A percentile compares a stretch with the other conserved stretches of the same genome.
phyloP scores from a whole-genome alignment of 2,888 invertebrate genomes.

The Hydraecia micacea region DNA sequence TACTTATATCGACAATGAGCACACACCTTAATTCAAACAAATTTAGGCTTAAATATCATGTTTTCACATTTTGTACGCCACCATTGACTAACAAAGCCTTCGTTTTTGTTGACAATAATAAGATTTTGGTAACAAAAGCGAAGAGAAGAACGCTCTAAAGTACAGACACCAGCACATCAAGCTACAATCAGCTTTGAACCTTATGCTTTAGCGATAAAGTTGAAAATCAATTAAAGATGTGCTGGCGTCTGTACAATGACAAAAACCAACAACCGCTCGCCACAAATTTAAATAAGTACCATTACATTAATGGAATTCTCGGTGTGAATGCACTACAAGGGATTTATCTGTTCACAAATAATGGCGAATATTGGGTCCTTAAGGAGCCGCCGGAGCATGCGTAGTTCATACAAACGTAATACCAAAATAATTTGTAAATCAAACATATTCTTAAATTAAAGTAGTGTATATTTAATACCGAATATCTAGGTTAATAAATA shows the following conservation, averaged over 20 bases:
- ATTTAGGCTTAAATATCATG: neutral
- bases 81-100: slow-evolving; percentile 29
- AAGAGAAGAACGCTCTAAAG: slow-evolving; percentile 10
- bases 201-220: no score
- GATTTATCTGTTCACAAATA: slow-evolving; percentile 46
- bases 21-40: neutral
- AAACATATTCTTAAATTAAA: no score
- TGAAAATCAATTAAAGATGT: no score
- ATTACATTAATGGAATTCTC: slow-evolving; percentile 68
- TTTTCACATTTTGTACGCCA: slow-evolving; percentile 16
- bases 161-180: neutral
- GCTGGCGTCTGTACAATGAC: slow-evolving; percentile 22
- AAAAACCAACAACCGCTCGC: slow-evolving; percentile 43
- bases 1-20: neutral
- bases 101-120: slow-evolving; percentile 45
- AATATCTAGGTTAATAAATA: no score
- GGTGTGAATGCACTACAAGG: slow-evolving; percentile 58
- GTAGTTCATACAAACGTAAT: no score
- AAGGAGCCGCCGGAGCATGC: no score
- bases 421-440: no score
- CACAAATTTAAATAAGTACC: slow-evolving; percentile 66
- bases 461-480: no score
- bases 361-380: slow-evolving; percentile 17
- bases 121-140: slow-evolving; percentile 53
- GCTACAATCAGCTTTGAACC: no score